These are phyloP conservation scores for Zenarchopterus dispar DNA, from an alignment of 2,797 vertebrate genomes.

Conservation along the genomic window DNA sequence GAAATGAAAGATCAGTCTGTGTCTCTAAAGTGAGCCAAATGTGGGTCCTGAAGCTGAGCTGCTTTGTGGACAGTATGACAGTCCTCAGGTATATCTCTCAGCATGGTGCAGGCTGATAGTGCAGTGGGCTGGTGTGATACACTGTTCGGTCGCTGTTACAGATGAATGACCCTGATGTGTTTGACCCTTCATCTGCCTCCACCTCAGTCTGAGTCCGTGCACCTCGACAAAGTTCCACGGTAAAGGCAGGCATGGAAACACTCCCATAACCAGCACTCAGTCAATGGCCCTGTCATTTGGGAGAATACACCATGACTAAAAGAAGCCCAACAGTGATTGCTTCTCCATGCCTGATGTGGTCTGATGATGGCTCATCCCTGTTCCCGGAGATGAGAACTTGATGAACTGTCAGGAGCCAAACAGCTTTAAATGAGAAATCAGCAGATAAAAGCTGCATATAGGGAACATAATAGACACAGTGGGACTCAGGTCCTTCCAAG, in stretches of 20 bases:
- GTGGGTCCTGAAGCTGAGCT: constrained; percentile 55
- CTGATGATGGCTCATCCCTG: constrained; percentile 78
- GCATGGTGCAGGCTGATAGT: constrained; percentile 65
- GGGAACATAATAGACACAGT: constrained; percentile 57
- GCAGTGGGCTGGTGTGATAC: constrained; percentile 58
- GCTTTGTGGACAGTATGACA: constrained; percentile 58
- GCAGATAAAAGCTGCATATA: constrained; percentile 73
- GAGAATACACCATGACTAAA: constrained; percentile 75
- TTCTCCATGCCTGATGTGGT: constrained; percentile 82
- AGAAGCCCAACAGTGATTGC: constrained; percentile 78
- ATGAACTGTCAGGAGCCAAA: constrained; percentile 80
- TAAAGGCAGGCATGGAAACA: constrained; percentile 60
- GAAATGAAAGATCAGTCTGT: constrained; percentile 68
- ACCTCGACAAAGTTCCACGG: constrained; percentile 57
- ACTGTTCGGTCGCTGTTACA: constrained; percentile 74
- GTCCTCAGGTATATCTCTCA: constrained; percentile 75
- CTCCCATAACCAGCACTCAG: constrained; percentile 55
- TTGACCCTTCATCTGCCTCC: constrained; percentile 59
- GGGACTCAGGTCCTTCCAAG: constrained; percentile 56
- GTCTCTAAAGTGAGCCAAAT: constrained; percentile 71
- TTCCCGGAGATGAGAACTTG: constrained; percentile 76
- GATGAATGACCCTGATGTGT: constrained; percentile 68
- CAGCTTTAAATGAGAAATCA: constrained; percentile 78
- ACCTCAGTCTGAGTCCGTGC: constrained; percentile 57
- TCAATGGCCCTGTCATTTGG: constrained; percentile 75